Conservation (phyloP, 2,888 invertebrate species). For the Noctuana brunneofusca region DNA sequence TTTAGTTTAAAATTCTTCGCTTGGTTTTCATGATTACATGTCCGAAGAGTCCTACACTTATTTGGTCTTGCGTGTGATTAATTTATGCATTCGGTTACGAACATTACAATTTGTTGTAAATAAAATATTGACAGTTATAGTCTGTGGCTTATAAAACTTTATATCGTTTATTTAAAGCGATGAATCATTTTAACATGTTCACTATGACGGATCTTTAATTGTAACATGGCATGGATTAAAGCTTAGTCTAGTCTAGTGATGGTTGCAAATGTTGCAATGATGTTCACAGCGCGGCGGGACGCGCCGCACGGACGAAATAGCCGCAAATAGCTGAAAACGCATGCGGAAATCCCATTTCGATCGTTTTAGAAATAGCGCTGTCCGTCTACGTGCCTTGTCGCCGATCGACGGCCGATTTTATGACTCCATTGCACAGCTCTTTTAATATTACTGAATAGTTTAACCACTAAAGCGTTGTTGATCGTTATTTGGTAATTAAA, state of each 20-base stretch:
- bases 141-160: no score
- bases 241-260: not conserved
- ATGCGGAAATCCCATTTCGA: conserved; percentile 64
- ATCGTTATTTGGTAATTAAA: no score
- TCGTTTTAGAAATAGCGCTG: conserved; percentile 54
- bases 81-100: no score
- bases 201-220: not conserved
- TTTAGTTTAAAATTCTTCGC: no score
- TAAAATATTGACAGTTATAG: no score
- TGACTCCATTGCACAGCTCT: not conserved
- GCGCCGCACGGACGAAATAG: not conserved
- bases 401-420: conserved; percentile 10
- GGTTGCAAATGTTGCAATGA: not conserved
- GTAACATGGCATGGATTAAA: not conserved
- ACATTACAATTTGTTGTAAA: no score
- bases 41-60: no score
- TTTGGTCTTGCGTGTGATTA: no score
- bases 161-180: no score
- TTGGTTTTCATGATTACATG: no score
- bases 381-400: conserved; percentile 11
- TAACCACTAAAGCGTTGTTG: no score
- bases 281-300: not conserved
- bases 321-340: conserved; percentile 40
- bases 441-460: no score
- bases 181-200: not conserved